Evolutionary conservation across 2,888 invertebrate genomes (phyloP), one percentile per base, ranked within the genome.

Genomic region (Strigamia transsilvanica): DNA sequence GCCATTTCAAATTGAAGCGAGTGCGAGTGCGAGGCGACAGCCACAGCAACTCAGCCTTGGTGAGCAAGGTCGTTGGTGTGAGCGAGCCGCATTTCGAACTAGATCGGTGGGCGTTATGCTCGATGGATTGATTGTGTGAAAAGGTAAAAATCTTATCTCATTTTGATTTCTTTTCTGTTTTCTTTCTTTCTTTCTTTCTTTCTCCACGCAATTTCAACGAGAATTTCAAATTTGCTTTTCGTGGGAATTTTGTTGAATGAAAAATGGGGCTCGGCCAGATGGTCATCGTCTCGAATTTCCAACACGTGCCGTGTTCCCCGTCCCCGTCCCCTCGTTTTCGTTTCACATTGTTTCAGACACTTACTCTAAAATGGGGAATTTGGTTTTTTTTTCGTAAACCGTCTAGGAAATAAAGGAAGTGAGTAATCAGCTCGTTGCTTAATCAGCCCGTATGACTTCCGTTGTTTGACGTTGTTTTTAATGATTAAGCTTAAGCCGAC

Each of bases 381-480:
- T 56, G 1, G 12, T 56, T 4, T 61, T 18, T 61, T 9, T 61
- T 23, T 9, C 2, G n/a, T 61, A 5, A 10, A 12, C 61, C 4
- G 61, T 61, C 1, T n/a, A 23, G 61, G 21, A 61, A 61, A 61
- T 61, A 12, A 61, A 61, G 61, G 61, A 61, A 61, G 61, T 61
- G 61, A 23, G 61, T 23, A 61, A 61, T 61, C 23, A 21, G 18
- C 23, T 10, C 2, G 4, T 23, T 23, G 61, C 23, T 61, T 61
- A 61, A 61, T 61, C 61, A 61, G 46, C 61, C 27, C 27, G n/a
- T n/a, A 61, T 21, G 61, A 61, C 61, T 61, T 61, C 61, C 61
- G 21, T 7, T 12, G 61, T 61, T 61, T 61, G 5, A 18, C 23
- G n/a, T 23, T 61, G 23, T 23, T 61, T 9, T 61, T 23, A 61